Conservation (phyloP, 2,797 vertebrate species). For the Anguilla megastoma region DNA sequence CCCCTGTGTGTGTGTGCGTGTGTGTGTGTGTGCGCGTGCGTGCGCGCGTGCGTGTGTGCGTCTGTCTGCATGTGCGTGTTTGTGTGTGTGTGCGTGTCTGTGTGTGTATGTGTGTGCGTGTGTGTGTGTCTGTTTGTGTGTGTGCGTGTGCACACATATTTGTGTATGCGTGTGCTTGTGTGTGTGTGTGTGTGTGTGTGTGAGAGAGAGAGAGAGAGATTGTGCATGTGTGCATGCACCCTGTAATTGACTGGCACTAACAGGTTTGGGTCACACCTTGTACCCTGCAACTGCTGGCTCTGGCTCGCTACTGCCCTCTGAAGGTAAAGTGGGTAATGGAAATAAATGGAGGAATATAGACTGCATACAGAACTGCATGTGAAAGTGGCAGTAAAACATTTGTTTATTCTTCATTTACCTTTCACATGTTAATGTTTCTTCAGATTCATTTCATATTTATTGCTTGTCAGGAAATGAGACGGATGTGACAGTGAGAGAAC, state of each 20-base stretch:
- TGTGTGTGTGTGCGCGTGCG: constrained; percentile 31
- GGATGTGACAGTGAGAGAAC: background rate
- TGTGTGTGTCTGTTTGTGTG: background rate
- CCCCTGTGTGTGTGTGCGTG: constrained; percentile 13
- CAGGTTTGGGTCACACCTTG: background rate
- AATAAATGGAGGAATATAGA: background rate
- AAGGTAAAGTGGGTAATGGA: background rate
- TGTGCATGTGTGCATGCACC: background rate
- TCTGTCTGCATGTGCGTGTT: background rate
- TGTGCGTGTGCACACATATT: background rate
- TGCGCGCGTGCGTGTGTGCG: constrained; percentile 32
- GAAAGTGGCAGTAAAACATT: background rate
- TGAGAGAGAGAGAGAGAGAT: background rate
- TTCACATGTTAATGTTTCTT: background rate
- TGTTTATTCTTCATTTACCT: too few relatives aligned
- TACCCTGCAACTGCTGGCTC: background rate
- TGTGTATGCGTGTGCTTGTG: background rate
- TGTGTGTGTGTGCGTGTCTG: background rate
- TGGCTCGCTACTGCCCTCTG: constrained; percentile 2
- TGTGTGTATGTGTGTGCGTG: background rate
- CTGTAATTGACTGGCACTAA: background rate
- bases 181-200: background rate
- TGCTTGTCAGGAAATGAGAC: background rate
- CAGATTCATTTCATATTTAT: background rate
- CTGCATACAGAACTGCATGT: background rate